Percentiles rank a stretch among this genome's conserved stretches.
Evolutionary conservation across 2,797 vertebrate species (phyloP).

Genomic region (Diglossa cyanea): DNA sequence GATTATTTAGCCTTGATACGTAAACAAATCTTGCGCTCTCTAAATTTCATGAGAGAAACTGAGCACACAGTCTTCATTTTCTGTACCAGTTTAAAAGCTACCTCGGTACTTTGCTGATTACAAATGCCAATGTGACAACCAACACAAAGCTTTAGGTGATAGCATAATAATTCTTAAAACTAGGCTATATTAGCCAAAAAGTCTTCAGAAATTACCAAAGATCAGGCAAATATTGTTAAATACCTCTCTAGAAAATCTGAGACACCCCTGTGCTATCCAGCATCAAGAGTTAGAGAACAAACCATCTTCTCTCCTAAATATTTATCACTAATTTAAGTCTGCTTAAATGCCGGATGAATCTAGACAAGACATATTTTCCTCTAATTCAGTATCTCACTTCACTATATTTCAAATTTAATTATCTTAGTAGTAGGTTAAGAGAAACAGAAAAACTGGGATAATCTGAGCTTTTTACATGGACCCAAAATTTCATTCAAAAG

Average conservation of each 20-base stretch:
- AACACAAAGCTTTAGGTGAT: neutral
- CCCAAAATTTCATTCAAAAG: neutral
- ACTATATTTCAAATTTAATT: neutral
- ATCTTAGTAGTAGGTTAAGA: neutral
- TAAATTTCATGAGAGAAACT: neutral
- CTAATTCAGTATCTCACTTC: neutral
- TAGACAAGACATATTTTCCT: neutral
- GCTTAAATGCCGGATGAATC: neutral
- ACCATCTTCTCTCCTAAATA: neutral
- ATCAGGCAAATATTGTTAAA: neutral
- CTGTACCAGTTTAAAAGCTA: neutral
- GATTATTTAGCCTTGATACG: neutral
- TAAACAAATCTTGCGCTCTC: neutral
- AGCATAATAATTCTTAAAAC: neutral
- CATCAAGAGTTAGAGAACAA: neutral
- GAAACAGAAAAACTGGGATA: neutral
- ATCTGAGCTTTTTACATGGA: neutral
- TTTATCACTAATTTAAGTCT: neutral
- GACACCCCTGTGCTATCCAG: neutral
- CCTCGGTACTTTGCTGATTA: neutral
- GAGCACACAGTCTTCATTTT: neutral
- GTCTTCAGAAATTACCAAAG: neutral
- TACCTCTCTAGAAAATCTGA: neutral
- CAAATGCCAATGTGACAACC: neutral
- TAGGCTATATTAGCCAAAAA: neutral